A percentile compares a stretch with the other conserved stretches of the same genome.
These are phyloP conservation scores for Idaea dimidiata DNA, from an alignment of 2,888 invertebrate genomes.

Conservation along the genomic window DNA sequence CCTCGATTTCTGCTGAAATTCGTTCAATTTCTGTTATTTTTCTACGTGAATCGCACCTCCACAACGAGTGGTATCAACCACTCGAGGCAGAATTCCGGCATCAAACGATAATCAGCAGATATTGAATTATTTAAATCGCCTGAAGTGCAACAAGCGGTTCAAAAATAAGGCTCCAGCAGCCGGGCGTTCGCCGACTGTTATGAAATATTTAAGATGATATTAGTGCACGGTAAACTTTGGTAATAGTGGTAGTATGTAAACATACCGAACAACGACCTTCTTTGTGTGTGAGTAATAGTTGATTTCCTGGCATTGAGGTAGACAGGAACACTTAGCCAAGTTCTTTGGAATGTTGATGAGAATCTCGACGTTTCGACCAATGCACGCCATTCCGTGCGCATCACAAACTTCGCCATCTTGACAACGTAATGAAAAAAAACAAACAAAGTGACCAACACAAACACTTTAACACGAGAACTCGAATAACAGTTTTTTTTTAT, in stretches of 20 bases:
- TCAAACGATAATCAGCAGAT: too few relatives aligned
- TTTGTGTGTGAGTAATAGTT: conserved; percentile 77
- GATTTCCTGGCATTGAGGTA: conserved; percentile 74
- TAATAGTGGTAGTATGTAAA: conserved; percentile 10
- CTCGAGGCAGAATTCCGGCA: too few relatives aligned
- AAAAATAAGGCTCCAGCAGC: too few relatives aligned
- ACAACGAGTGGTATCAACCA: too few relatives aligned
- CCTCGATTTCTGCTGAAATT: too few relatives aligned
- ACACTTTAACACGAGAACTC: neutral
- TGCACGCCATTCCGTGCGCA: conserved; percentile 77
- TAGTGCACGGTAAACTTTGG: too few relatives aligned
- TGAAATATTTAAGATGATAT: neutral
- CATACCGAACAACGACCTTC: conserved; percentile 72
- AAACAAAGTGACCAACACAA: conserved; percentile 2
- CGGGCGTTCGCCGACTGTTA: too few relatives aligned
- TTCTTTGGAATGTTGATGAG: conserved; percentile 75
- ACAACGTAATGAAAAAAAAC: conserved; percentile 7
- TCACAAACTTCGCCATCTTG: conserved; percentile 76
- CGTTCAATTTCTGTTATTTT: too few relatives aligned
- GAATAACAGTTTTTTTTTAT: neutral
- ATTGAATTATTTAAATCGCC: too few relatives aligned
- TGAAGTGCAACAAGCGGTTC: too few relatives aligned
- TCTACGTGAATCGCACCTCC: too few relatives aligned
- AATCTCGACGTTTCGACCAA: conserved; percentile 73
- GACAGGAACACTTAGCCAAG: conserved; percentile 73